These are phyloP conservation scores for Opisthograptis luteolata DNA, from an alignment of 2,888 invertebrate species.

Conservation along the genomic window DNA sequence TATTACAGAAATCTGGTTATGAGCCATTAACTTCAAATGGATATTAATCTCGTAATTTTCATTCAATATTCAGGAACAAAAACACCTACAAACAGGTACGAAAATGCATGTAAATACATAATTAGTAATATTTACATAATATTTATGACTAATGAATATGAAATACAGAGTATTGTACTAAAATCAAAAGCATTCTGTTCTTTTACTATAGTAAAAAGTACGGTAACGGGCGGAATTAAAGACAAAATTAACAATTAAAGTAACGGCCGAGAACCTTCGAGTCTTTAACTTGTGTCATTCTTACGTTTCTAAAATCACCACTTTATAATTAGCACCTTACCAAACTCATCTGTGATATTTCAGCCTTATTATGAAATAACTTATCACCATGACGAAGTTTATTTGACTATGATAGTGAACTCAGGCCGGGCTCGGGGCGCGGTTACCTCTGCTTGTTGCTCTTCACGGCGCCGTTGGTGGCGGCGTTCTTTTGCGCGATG, in stretches of 20 bases:
- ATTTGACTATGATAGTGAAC: conserved; percentile 70
- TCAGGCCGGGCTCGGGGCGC: conserved; percentile 38
- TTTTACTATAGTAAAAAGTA: conserved; percentile 75
- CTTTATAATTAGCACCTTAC: conserved; percentile 79
- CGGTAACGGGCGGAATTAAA: conserved; percentile 83
- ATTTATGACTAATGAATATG: conserved; percentile 36
- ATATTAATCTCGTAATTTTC: conserved; percentile 17
- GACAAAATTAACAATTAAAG: conserved; percentile 79
- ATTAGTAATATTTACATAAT: conserved; percentile 38
- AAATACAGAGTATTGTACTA: conserved; percentile 45
- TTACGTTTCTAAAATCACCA: conserved; percentile 71
- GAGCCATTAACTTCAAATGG: conserved; percentile 5
- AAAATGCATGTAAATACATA: conserved; percentile 56
- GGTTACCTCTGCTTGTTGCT: conserved; percentile 82
- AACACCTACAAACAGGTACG: conserved; percentile 51
- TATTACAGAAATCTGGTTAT: conserved; percentile 3
- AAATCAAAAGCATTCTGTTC: conserved; percentile 66
- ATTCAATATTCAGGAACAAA: conserved; percentile 49
- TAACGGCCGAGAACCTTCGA: conserved; percentile 66
- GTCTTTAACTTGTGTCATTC: conserved; percentile 61
- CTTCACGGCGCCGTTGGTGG: conserved; percentile 86
- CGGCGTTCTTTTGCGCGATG: conserved; percentile 92
- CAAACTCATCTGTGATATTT: conserved; percentile 80
- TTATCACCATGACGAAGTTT: conserved; percentile 75
- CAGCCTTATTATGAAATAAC: conserved; percentile 75